phyloP scores from a whole-genome alignment of 2,888 invertebrate genomes.

The Himalopsyche kuldschensis region DNA sequence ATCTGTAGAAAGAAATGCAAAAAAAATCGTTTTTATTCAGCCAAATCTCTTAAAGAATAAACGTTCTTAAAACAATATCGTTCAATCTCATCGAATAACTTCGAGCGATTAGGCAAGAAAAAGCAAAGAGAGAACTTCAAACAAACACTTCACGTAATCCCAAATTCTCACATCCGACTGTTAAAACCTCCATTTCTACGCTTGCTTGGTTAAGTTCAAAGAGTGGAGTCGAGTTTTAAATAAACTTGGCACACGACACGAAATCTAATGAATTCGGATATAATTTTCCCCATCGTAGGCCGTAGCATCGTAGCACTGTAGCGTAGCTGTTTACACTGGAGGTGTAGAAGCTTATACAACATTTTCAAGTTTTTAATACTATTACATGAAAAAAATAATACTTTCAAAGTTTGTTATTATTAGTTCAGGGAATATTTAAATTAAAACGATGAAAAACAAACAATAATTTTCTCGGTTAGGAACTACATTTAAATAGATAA shows the following conservation, averaged over 20 bases:
- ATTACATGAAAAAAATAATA: not conserved
- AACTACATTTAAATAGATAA: too few relatives aligned
- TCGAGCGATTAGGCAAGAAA: slow-evolving; percentile 13
- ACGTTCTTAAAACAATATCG: not conserved
- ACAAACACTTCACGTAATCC: slow-evolving; percentile 29
- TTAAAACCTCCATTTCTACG: slow-evolving; percentile 27
- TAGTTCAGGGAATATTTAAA: too few relatives aligned
- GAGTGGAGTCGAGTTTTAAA: slow-evolving; percentile 31
- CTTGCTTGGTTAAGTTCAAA: slow-evolving; percentile 32
- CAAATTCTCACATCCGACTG: slow-evolving; percentile 30
- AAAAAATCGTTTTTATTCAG: too few relatives aligned
- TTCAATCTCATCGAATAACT: not conserved
- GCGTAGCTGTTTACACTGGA: not conserved
- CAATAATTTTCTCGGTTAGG: too few relatives aligned
- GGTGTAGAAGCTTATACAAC: not conserved
- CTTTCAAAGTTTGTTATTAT: too few relatives aligned
- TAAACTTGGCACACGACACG: slow-evolving; percentile 34
- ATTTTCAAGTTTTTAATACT: not conserved
- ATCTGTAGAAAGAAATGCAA: too few relatives aligned
- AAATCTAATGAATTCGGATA: slow-evolving; percentile 37
- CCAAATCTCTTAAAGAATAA: not conserved
- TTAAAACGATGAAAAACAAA: too few relatives aligned
- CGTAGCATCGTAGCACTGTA: not conserved
- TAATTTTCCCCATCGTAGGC: slow-evolving; percentile 25
- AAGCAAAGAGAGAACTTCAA: slow-evolving; percentile 15